Evolutionary conservation across 1,140 invertebrate genomes (phyloP), one percentile per base, ranked within the genome.

Genomic region (Drosophila virilis): DNA sequence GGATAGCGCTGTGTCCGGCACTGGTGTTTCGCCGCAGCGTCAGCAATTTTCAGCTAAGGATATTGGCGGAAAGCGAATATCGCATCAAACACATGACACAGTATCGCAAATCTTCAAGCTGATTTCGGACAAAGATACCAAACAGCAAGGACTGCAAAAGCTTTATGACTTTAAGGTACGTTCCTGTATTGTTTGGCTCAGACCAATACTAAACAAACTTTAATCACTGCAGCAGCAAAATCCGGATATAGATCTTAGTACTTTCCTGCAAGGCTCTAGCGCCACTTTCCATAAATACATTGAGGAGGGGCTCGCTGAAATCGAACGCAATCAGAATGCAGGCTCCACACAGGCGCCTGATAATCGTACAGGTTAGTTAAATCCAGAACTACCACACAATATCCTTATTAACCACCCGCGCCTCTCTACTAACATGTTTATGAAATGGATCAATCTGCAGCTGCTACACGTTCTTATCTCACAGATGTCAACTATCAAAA

Each of bases 271-370:
- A 75, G 97, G 97, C 79, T 96, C 97, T 1, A 98, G 97, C 50
- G 96, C 96, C 84, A 97, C 96, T 92, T 98, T 99, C 93, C 97
- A 98, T 92, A 96, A 97, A 79, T 99, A 97, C 90, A 97, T 99
- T 78, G 96, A 97, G 86, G 94, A 96, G 65, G 97, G 97, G 5
- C 93, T 99, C 40, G 95, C 95, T 58, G 95, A 96, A 66, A 97
- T 98, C 42, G 97, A 92, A 38, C 80, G 91, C 7, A 85, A 69
- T 10, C 84, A 83, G 40, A 79, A 72, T 33, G 28, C 66, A 1
- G 77, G 59, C n/a, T 50, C 75, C 0, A 67, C 69, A 8, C 79
- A 77, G 46, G 72, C 50, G 28, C 79, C 52, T 8, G 85, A 84
- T 50, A 90, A 89, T 73, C 81, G 85, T 6, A 78, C 74, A 10